These are phyloP conservation scores for Vultur gryphus DNA, from an alignment of 2,797 vertebrate genomes.

Conservation along the genomic window DNA sequence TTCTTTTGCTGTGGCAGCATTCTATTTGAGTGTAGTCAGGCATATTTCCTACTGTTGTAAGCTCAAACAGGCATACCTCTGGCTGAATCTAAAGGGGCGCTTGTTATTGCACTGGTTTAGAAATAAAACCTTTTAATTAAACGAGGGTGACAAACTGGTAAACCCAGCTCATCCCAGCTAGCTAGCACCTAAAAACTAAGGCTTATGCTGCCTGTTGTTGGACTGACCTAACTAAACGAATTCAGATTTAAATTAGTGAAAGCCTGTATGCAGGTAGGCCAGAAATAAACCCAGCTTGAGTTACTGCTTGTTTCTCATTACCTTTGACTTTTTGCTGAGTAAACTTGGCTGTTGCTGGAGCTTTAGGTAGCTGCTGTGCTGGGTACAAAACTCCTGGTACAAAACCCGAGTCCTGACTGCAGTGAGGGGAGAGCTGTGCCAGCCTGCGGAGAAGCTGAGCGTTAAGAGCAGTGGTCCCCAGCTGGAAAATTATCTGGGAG, in stretches of 20 bases:
- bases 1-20: not conserved
- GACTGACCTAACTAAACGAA: not conserved
- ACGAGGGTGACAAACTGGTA: not conserved
- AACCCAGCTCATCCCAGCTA: not conserved
- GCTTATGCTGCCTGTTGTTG: not conserved
- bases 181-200: not conserved
- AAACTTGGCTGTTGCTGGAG: not conserved
- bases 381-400: not conserved
- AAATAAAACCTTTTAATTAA: not conserved
- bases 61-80: not conserved
- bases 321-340: not conserved
- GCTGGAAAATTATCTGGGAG: not conserved
- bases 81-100: not conserved
- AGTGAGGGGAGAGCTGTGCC: not conserved
- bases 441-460: rapidly evolving
- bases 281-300: not conserved
- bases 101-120: not conserved
- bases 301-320: not conserved
- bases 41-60: not conserved
- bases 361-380: not conserved
- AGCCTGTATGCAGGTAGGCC: not conserved
- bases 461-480: not conserved
- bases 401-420: rapidly evolving
- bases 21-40: not conserved
- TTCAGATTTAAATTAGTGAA: not conserved